Conservation (phyloP, 2,888 invertebrate genomes). For the Cephus runcator region DNA sequence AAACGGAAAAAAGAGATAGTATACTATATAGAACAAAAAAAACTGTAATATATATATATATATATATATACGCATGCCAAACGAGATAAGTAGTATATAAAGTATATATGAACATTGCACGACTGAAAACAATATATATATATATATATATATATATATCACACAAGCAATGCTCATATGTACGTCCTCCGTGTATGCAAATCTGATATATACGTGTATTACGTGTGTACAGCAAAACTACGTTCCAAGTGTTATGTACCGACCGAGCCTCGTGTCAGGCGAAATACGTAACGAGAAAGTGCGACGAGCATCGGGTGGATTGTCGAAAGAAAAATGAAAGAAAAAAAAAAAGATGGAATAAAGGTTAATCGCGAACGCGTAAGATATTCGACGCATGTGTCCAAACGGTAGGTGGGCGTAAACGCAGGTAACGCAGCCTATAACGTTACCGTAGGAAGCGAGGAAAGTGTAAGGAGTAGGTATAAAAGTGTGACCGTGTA, state of each 20-base stretch:
- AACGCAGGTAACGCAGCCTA: neutral
- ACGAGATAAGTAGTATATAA: constrained; percentile 14
- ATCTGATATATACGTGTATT: neutral
- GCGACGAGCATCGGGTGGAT: neutral
- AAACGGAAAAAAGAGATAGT: neutral
- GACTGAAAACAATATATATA: neutral
- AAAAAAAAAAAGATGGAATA: neutral
- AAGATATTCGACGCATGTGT: neutral
- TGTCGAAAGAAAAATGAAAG: neutral
- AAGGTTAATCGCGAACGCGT: neutral
- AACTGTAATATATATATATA: constrained; percentile 1
- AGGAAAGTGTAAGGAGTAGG: neutral
- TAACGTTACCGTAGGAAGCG: neutral
- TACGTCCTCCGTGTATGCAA: neutral
- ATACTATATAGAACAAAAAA: constrained; percentile 8
- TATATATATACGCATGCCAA: constrained; percentile 11
- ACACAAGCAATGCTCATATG: no score
- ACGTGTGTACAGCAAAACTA: no score
- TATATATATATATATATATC: neutral
- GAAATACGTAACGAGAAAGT: neutral
- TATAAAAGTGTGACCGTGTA: neutral
- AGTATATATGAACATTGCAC: neutral
- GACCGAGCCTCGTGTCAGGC: neutral
- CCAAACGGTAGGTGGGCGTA: neutral
- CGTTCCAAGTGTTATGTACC: neutral